Conservation (phyloP, 2,113 vertebrate species). For the Hiodon tergisus region DNA sequence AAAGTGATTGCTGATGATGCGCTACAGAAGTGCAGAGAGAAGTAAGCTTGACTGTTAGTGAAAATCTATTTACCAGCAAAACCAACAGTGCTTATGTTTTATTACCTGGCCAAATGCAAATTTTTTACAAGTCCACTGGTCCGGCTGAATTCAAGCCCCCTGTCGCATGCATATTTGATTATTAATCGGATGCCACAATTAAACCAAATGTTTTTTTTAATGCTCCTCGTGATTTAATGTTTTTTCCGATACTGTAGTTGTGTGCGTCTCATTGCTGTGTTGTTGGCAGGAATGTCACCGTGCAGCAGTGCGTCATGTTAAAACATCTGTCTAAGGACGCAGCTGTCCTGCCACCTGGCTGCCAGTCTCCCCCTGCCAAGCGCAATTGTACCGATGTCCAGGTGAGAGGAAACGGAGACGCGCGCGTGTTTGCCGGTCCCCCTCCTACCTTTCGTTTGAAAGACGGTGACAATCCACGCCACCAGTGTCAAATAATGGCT, state of each 20-base stretch:
- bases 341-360: constrained; percentile 52
- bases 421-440: too few species aligned
- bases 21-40: constrained; percentile 80
- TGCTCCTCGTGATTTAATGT: neutral
- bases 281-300: constrained; percentile 60
- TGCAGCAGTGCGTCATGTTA: constrained; percentile 78
- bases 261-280: neutral
- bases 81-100: too few species aligned
- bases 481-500: too few species aligned
- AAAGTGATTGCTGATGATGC: constrained; percentile 89
- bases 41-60: constrained; percentile 59
- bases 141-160: too few species aligned
- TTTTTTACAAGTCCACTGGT: too few species aligned
- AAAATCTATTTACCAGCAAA: too few species aligned
- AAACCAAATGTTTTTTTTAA: neutral
- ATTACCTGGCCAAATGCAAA: too few species aligned
- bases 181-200: too few species aligned
- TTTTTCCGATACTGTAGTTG: neutral
- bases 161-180: too few species aligned
- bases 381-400: constrained; percentile 78
- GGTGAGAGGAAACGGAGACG: constrained; percentile 54
- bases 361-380: constrained; percentile 79
- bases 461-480: too few species aligned
- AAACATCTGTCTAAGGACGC: constrained; percentile 82
- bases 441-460: too few species aligned